Percentiles rank a stretch among this genome's conserved stretches.
These are phyloP conservation scores for Phymastichus coffea DNA, from an alignment of 1,140 invertebrate species.

Conservation along the genomic window DNA sequence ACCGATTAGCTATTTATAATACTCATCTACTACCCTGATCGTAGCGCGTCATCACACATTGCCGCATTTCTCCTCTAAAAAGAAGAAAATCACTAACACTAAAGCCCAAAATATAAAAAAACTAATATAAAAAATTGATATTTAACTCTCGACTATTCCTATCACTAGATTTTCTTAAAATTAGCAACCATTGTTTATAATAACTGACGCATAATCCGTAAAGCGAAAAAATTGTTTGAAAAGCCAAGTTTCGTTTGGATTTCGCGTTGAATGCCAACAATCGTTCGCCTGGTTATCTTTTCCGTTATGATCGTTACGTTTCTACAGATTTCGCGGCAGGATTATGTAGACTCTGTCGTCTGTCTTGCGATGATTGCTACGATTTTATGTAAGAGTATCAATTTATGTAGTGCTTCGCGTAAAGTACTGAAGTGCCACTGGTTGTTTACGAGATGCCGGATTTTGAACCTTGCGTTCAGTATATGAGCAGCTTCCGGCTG, in stretches of 20 bases:
- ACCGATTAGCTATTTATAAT: constrained; percentile 7
- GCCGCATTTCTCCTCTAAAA: constrained; percentile 18
- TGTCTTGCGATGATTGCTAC: constrained; percentile 15
- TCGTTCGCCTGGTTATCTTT: neutral
- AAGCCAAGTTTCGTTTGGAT: neutral
- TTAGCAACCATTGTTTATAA: constrained; percentile 12
- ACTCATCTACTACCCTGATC: constrained; percentile 23
- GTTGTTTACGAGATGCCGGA: too few relatives aligned
- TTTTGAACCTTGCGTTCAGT: too few relatives aligned
- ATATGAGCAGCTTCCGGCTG: constrained; percentile 8
- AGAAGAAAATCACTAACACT: constrained; percentile 46
- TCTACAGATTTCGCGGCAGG: neutral
- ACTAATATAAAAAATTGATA: neutral
- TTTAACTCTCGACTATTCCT: constrained; percentile 20
- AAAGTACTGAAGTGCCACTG: too few relatives aligned
- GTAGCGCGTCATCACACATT: constrained; percentile 31
- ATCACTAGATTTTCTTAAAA: constrained; percentile 24
- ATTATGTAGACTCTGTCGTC: neutral
- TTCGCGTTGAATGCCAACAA: constrained; percentile 17
- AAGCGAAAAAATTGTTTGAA: neutral
- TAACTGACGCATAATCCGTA: neutral
- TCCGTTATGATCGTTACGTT: neutral
- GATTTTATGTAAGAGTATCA: neutral
- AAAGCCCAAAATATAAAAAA: constrained; percentile 52
- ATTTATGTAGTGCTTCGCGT: neutral